Conservation (phyloP, 2,888 invertebrate genomes). For the Acleris laterana region DNA sequence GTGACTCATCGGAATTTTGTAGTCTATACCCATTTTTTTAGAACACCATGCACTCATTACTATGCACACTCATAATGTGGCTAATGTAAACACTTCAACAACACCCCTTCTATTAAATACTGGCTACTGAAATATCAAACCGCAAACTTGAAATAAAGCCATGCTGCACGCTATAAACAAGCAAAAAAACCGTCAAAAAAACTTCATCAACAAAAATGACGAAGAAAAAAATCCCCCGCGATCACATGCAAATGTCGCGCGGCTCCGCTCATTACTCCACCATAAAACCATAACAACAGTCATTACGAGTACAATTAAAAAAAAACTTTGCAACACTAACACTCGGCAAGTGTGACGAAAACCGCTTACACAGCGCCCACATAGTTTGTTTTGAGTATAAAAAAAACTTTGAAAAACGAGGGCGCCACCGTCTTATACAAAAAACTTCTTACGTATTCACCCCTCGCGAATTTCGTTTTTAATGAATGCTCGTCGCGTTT, state of each 20-base stretch:
- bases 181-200: conserved; percentile 71
- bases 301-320: conserved; percentile 81
- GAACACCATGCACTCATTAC: conserved; percentile 18
- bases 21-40: conserved; percentile 4
- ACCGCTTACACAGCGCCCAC: conserved; percentile 81
- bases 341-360: conserved; percentile 79
- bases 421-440: conserved; percentile 83
- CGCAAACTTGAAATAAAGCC: conserved; percentile 78
- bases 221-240: conserved; percentile 68
- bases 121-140: conserved; percentile 78
- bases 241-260: conserved; percentile 81
- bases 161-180: conserved; percentile 71
- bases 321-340: conserved; percentile 75
- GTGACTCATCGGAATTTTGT: no score
- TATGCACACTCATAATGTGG: conserved; percentile 41
- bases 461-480: conserved; percentile 80
- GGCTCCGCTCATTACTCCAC: conserved; percentile 75
- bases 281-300: conserved; percentile 82
- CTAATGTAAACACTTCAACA: conserved; percentile 64
- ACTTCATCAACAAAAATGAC: conserved; percentile 73
- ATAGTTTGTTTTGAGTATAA: conserved; percentile 76
- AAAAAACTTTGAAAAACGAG: conserved; percentile 71
- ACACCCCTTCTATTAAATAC: conserved; percentile 74
- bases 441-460: conserved; percentile 84
- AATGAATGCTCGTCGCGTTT: conserved; percentile 80